Evolutionary conservation across 2,113 vertebrate species (phyloP), one percentile per base, ranked within the genome.

Genomic region (Oplegnathus fasciatus): DNA sequence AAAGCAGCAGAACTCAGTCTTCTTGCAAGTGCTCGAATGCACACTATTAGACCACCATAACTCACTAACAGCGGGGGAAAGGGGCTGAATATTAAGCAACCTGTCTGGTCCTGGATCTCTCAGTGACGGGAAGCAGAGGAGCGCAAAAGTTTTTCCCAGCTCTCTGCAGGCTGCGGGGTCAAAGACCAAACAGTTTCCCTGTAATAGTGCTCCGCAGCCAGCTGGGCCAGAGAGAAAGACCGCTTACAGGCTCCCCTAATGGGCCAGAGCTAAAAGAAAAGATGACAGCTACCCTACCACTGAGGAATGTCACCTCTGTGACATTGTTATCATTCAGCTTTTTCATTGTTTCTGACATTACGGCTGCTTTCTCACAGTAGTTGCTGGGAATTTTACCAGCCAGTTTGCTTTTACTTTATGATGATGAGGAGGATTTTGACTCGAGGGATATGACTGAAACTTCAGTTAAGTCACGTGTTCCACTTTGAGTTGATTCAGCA

Each of bases 111-210:
- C 57, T 76, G 42, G 30, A 68, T 85, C 48, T 76, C 46, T 70
- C 70, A 4, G 22, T 82, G 80, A 88, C n/a, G 15, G 85, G 37
- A 82, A 75, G 42, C 82, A 80, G 87, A 84, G 74, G 78, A 58
- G 87, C 57, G 72, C 62, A 71, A 77, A 86, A 3, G 71, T 74
- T 75, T 86, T 93, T 80, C 85, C 61, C 67, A 82, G 77, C 61
- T 72, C 68, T 86, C 77, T 74, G 65, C 60, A 37, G 75, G 62
- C 77, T 74, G 26, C 15, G 37, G 81, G 93, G 88, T 94, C 91
- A 92, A 88, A 92, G 91, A 93, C 81, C 88, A 84, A 75, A 60
- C 88, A 42, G 60, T 88, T 86, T 75, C 84, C 77, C 82, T 91
- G 80, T 91, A 92, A 91, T 77, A 80, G 84, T 82, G 85, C 66